Evolutionary conservation across 1,140 invertebrate genomes (phyloP).

Genomic region (Heterodera schachtii): DNA sequence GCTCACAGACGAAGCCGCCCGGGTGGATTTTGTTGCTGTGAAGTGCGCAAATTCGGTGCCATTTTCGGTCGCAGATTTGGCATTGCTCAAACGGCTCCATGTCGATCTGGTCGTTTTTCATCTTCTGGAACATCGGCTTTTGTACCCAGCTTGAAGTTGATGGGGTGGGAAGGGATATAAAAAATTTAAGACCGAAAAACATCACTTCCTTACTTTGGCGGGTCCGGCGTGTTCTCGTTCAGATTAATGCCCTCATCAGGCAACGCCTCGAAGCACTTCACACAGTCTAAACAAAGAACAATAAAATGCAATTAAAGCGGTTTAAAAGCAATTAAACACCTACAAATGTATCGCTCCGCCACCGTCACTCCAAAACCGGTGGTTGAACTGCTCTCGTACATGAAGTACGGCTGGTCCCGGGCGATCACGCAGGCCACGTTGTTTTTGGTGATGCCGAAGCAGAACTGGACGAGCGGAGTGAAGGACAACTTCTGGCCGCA

Average conservation of each 20-base stretch:
- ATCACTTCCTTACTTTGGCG: constrained; percentile 76
- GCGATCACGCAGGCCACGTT: constrained; percentile 96
- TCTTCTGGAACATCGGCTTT: constrained; percentile 93
- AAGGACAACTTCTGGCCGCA: constrained; percentile 98
- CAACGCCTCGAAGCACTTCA: constrained; percentile 99
- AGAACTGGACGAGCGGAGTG: constrained; percentile 97
- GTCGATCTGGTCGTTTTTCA: constrained; percentile 98
- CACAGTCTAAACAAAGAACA: constrained; percentile 76
- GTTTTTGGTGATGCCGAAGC: constrained; percentile 75
- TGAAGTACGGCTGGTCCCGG: constrained; percentile 95
- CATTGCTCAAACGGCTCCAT: constrained; percentile 81
- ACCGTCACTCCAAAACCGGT: constrained; percentile 66
- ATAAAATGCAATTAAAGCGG: constrained; percentile 64
- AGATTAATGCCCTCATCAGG: constrained; percentile 93
- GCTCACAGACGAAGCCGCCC: constrained; percentile 84
- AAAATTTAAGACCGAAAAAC: no score
- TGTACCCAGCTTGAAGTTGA: constrained; percentile 80
- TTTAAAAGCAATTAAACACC: constrained; percentile 72
- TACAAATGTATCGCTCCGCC: constrained; percentile 79
- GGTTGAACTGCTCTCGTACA: constrained; percentile 84
- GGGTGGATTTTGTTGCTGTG: constrained; percentile 78
- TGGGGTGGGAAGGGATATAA: constrained; percentile 3
- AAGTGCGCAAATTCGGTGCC: constrained; percentile 94
- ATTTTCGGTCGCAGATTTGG: constrained; percentile 69
- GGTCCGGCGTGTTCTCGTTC: constrained; percentile 90